Percentiles rank a stretch among this genome's conserved stretches.
phyloP scores from a whole-genome alignment of 2,797 vertebrate species.

The Gymnodraco acuticeps region DNA sequence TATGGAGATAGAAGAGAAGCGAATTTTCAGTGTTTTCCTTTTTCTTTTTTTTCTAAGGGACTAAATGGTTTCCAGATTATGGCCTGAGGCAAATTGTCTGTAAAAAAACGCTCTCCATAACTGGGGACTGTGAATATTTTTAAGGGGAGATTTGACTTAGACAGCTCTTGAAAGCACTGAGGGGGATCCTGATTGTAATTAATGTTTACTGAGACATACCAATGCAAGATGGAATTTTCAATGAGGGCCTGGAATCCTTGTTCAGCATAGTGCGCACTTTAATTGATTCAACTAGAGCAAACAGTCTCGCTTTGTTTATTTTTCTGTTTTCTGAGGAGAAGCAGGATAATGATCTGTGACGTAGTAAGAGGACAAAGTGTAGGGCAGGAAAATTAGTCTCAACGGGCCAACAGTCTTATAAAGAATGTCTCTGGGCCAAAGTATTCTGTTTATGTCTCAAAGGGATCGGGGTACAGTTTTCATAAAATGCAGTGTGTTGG shows the following conservation, averaged over 20 bases:
- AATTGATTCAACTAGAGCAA: conserved; percentile 84
- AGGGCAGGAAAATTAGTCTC: conserved; percentile 9
- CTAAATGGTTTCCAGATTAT: conserved; percentile 64
- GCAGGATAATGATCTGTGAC: conserved; percentile 14
- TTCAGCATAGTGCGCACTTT: conserved; percentile 63
- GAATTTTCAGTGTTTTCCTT: conserved; percentile 12
- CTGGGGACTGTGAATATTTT: conserved; percentile 43
- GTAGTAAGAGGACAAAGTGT: conserved; percentile 14
- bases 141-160: conserved; percentile 38
- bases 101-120: conserved; percentile 34
- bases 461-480: not conserved
- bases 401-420: not conserved
- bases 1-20: conserved; percentile 39
- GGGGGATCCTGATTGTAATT: conserved; percentile 72
- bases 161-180: conserved; percentile 23
- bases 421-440: conserved; percentile 12
- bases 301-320: conserved; percentile 75
- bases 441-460: conserved; percentile 33
- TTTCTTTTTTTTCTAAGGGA: conserved; percentile 7
- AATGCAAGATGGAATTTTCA: conserved; percentile 74
- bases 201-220: conserved; percentile 79
- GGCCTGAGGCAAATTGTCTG: conserved; percentile 36
- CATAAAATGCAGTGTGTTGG: not conserved
- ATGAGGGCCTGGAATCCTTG: conserved; percentile 56
- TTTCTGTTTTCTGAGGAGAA: conserved; percentile 56